Conservation (phyloP, 2,797 vertebrate genomes). For the Loris lydekkerianus region DNA sequence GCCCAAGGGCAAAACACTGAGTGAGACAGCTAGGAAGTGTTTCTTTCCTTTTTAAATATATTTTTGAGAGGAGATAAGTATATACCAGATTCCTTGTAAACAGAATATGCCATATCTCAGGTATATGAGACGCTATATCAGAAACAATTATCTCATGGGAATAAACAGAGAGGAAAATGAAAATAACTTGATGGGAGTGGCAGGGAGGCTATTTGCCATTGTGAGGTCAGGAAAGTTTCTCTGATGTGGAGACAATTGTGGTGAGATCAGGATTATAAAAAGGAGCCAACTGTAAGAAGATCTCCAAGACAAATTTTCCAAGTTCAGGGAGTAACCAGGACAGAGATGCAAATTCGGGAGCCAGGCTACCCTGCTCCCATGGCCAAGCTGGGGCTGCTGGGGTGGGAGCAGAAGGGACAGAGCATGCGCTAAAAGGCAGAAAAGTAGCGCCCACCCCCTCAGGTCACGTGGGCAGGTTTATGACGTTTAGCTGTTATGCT, state of each 20-base stretch:
- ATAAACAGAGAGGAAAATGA: background rate
- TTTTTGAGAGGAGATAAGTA: background rate
- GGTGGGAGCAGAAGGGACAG: background rate
- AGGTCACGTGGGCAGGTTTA: too few species aligned
- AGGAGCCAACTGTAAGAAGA: background rate
- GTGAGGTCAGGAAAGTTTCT: background rate
- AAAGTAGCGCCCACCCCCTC: fast-evolving
- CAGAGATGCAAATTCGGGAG: background rate
- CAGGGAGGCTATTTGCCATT: background rate
- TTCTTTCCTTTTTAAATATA: background rate
- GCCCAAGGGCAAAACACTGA: background rate
- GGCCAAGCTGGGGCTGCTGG: background rate
- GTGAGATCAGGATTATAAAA: background rate
- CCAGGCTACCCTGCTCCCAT: background rate
- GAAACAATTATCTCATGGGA: background rate
- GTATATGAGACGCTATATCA: background rate
- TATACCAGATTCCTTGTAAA: background rate
- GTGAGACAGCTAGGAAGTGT: background rate
- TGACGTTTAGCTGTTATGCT: background rate
- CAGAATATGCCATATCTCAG: background rate
- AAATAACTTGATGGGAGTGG: background rate
- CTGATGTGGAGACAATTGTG: background rate
- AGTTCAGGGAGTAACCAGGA: background rate
- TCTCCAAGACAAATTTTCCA: background rate
- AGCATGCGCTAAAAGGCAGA: fast-evolving